Evolutionary conservation across 2,113 vertebrate genomes (phyloP).

Genomic region (Cyprinodon brontotheroides): DNA sequence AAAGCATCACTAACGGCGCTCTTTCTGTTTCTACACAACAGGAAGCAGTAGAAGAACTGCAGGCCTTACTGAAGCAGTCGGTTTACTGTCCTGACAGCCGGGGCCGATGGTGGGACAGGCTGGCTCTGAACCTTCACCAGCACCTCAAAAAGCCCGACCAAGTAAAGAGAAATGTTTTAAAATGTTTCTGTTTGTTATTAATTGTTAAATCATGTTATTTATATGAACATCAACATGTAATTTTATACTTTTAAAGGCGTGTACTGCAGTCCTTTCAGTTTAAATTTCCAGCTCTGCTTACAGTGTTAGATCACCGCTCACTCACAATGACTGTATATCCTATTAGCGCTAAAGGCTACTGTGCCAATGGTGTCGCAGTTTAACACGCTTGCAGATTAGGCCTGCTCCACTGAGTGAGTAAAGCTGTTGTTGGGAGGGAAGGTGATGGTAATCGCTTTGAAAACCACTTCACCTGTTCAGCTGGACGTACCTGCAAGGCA

Average conservation of each 20-base stretch:
- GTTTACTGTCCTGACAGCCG: constrained; percentile 90
- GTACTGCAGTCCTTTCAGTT: background rate
- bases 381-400: background rate
- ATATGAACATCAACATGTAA: background rate
- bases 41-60: constrained; percentile 88
- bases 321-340: background rate
- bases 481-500: too few relatives aligned
- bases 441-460: background rate
- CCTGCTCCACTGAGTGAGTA: background rate
- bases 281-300: background rate
- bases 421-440: background rate
- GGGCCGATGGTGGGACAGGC: constrained; percentile 96
- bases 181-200: constrained; percentile 11
- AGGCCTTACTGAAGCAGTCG: constrained; percentile 83
- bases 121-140: constrained; percentile 94
- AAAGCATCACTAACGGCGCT: background rate
- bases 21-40: constrained; percentile 50
- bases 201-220: background rate
- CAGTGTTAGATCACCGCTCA: background rate
- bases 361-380: background rate
- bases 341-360: background rate
- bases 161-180: constrained; percentile 67
- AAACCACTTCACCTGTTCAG: too few relatives aligned
- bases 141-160: constrained; percentile 86
- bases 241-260: too few relatives aligned